These are phyloP conservation scores for Penaeus japonicus DNA, from an alignment of 1,140 invertebrate genomes.

Conservation along the genomic window DNA sequence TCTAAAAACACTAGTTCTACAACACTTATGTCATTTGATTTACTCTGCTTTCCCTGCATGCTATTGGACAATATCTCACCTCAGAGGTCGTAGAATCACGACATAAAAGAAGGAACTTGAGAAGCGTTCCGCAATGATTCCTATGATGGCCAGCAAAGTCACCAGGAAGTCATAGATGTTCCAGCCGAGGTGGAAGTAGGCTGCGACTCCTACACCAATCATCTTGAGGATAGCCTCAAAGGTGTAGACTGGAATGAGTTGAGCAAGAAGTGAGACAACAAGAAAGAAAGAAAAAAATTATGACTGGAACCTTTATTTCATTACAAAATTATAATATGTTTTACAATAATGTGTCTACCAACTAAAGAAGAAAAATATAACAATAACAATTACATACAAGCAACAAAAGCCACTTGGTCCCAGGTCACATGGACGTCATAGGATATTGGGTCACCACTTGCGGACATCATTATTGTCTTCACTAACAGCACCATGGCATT, in stretches of 20 bases:
- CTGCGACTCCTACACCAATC: constrained; percentile 74
- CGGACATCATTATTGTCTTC: background rate
- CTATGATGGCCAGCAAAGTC: constrained; percentile 74
- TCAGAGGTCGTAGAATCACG: constrained; percentile 72
- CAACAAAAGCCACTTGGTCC: constrained; percentile 31
- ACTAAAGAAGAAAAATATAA: constrained; percentile 61
- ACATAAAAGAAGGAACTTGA: constrained; percentile 76
- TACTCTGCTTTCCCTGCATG: too few species aligned
- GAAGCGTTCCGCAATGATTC: constrained; percentile 73
- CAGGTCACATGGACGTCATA: background rate
- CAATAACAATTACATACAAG: constrained; percentile 23
- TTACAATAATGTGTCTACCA: too few species aligned
- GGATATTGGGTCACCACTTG: background rate
- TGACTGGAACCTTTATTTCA: too few species aligned
- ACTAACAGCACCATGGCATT: constrained; percentile 7
- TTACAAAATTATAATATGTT: too few species aligned
- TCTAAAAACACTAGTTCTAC: too few species aligned
- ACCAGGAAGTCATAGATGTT: constrained; percentile 85
- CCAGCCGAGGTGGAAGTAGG: constrained; percentile 85
- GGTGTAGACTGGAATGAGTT: constrained; percentile 63
- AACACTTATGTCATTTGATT: too few species aligned
- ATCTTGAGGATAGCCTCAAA: constrained; percentile 73
- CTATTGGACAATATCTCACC: constrained; percentile 31
- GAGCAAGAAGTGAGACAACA: constrained; percentile 11
- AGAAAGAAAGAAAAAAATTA: too few species aligned